phyloP scores from a whole-genome alignment of 2,797 vertebrate genomes.

The Choloepus didactylus region DNA sequence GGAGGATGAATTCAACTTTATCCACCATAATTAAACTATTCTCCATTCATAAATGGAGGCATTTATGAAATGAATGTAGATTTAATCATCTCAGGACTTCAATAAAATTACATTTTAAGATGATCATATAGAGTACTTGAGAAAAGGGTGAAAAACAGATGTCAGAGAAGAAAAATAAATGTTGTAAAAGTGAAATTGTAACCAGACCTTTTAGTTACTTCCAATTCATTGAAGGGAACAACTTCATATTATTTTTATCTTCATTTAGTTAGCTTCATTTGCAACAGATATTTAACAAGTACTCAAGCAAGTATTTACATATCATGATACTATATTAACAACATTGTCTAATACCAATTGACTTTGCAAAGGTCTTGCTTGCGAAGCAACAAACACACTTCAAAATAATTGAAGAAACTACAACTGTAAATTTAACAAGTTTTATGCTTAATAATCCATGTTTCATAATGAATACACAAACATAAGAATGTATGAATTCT shows the following conservation, averaged over 20 bases:
- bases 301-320: slow-evolving; percentile 53
- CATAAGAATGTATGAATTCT: slow-evolving; percentile 34
- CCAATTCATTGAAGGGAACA: slow-evolving; percentile 46
- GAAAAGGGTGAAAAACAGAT: background rate
- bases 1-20: background rate
- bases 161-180: slow-evolving; percentile 48
- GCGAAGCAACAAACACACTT: slow-evolving; percentile 16
- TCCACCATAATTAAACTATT: slow-evolving; percentile 4
- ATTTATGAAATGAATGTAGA: slow-evolving; percentile 31
- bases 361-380: slow-evolving; percentile 62
- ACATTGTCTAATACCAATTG: slow-evolving; percentile 24
- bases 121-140: slow-evolving; percentile 44
- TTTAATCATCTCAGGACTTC: slow-evolving; percentile 26
- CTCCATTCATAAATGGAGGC: background rate
- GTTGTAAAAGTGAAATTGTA: slow-evolving; percentile 53
- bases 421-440: background rate
- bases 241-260: slow-evolving; percentile 12
- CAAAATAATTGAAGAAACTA: slow-evolving; percentile 48
- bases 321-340: slow-evolving; percentile 9
- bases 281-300: slow-evolving; percentile 59
- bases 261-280: slow-evolving; percentile 58
- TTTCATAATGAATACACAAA: slow-evolving; percentile 42
- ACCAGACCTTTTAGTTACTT: slow-evolving; percentile 38
- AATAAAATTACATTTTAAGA: slow-evolving; percentile 58
- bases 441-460: slow-evolving; percentile 44